Conservation (phyloP, 2,113 vertebrate genomes). For the Dipodomys merriami region DNA sequence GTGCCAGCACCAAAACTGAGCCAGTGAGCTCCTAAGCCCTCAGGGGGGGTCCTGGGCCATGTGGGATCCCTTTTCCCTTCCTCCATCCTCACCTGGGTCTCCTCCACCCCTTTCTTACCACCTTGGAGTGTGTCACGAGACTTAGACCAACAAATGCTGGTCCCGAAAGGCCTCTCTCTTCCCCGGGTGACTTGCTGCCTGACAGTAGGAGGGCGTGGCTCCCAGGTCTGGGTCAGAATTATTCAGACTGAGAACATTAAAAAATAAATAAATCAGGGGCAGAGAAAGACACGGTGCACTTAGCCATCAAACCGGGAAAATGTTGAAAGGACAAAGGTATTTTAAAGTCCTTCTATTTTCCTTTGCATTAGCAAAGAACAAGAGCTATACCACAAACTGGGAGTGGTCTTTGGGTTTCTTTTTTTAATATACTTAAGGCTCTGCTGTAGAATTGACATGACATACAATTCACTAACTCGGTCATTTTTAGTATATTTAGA, state of each 20-base stretch:
- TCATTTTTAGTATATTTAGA: background rate
- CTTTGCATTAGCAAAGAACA: background rate
- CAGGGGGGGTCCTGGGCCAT: accelerated
- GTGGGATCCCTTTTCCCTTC: too few relatives aligned
- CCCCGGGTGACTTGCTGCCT: background rate
- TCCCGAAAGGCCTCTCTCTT: background rate
- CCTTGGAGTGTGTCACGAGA: background rate
- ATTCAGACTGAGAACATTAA: slow-evolving; percentile 8
- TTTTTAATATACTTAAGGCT: background rate
- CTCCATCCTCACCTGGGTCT: background rate
- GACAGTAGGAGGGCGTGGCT: background rate
- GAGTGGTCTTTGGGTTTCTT: accelerated
- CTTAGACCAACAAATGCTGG: background rate
- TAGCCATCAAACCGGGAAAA: background rate
- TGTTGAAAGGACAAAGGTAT: slow-evolving; percentile 6
- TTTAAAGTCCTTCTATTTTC: slow-evolving; percentile 5
- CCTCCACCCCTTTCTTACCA: background rate
- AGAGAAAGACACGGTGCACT: background rate
- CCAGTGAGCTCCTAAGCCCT: background rate
- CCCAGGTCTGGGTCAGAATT: background rate
- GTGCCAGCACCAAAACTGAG: background rate
- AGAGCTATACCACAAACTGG: background rate
- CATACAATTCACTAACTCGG: background rate
- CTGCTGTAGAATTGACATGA: background rate
- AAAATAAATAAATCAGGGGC: background rate